phyloP scores from a whole-genome alignment of 1,140 invertebrate species.

The Bombus vancouverensis region DNA sequence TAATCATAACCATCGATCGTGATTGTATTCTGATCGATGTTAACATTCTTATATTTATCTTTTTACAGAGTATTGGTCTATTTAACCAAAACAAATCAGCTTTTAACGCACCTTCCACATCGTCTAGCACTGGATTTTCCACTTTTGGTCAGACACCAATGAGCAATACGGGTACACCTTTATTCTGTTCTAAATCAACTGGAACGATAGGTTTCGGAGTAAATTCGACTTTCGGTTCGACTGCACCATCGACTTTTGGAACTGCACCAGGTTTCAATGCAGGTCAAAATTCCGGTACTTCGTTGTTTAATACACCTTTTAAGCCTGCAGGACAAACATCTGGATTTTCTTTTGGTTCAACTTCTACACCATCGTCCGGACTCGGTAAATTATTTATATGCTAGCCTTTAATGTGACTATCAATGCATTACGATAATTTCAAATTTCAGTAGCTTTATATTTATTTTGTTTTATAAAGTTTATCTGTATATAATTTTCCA shows the following conservation, averaged over 20 bases:
- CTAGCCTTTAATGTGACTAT: background rate
- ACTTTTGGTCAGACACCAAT: slow-evolving; percentile 79
- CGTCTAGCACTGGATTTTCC: slow-evolving; percentile 80
- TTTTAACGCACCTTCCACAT: slow-evolving; percentile 79
- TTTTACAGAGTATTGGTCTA: slow-evolving; percentile 78
- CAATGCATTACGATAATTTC: background rate
- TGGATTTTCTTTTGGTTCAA: slow-evolving; percentile 82
- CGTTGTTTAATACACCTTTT: slow-evolving; percentile 82
- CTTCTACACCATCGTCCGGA: slow-evolving; percentile 75
- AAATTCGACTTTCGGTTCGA: slow-evolving; percentile 81
- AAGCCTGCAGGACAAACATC: slow-evolving; percentile 78
- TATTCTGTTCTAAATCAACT: slow-evolving; percentile 80
- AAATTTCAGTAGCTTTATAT: background rate
- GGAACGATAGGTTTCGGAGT: slow-evolving; percentile 83
- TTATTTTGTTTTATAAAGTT: background rate
- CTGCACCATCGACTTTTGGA: slow-evolving; percentile 81
- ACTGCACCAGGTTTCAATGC: slow-evolving; percentile 79
- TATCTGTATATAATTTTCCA: background rate
- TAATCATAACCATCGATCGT: background rate
- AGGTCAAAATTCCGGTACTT: slow-evolving; percentile 77
- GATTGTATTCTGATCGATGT: background rate
- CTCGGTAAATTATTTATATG: slow-evolving; percentile 69
- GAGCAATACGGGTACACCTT: slow-evolving; percentile 77
- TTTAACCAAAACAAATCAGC: slow-evolving; percentile 82
- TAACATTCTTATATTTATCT: slow-evolving; percentile 37